Percentiles rank a stretch among this genome's conserved stretches.
phyloP scores from a whole-genome alignment of 2,888 invertebrate species.

The Drosophila nr. medialis region DNA sequence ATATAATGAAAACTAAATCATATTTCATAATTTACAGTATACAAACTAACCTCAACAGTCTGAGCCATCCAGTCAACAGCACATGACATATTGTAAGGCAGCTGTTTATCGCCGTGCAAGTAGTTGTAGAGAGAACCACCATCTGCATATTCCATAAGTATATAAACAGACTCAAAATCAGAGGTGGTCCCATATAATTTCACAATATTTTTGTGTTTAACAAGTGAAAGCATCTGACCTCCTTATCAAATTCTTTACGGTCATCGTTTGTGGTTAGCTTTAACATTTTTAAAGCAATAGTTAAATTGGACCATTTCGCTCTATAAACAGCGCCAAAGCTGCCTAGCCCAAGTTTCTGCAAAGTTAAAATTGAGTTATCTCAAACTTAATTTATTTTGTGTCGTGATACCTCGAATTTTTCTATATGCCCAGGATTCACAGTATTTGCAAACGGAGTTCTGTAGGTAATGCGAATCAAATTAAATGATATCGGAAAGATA shows the following conservation, averaged over 20 bases:
- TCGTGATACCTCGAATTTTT: neutral
- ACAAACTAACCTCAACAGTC: slow-evolving; percentile 2
- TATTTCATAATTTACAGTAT: no score
- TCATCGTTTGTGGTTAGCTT: accelerated
- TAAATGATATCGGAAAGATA: neutral
- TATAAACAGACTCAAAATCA: neutral
- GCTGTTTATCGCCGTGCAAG: neutral
- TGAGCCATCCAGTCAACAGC: neutral
- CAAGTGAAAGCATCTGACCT: neutral
- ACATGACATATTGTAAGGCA: neutral
- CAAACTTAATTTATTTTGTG: neutral
- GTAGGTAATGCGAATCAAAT: neutral
- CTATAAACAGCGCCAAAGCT: neutral
- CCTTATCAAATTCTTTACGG: neutral
- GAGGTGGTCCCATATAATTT: neutral
- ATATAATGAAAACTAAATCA: neutral
- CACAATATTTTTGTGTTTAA: neutral
- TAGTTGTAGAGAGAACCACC: neutral
- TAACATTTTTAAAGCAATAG: slow-evolving; percentile 1
- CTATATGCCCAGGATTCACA: neutral
- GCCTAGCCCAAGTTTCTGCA: neutral
- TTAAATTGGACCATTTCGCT: neutral
- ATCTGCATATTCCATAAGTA: slow-evolving; percentile 1
- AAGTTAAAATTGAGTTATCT: neutral
- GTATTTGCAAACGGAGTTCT: neutral